Percentiles rank a stretch among this genome's conserved stretches.
phyloP scores from a whole-genome alignment of 2,797 vertebrate genomes.

The Rhadinocentrus ornatus region DNA sequence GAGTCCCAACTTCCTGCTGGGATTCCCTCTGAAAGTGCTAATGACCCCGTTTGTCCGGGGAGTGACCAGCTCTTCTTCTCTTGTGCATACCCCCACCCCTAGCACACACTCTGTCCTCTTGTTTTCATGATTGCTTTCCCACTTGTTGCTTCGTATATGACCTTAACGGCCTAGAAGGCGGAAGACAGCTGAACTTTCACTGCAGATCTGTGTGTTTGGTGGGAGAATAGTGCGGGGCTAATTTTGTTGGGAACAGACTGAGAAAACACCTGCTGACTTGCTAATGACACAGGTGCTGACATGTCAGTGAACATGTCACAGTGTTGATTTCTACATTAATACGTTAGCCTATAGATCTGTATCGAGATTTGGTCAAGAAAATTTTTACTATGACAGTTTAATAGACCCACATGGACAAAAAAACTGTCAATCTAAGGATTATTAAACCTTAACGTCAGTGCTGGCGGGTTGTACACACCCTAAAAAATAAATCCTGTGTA shows the following conservation, averaged over 20 bases:
- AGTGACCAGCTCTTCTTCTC: conserved; percentile 51
- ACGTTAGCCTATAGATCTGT: conserved; percentile 4
- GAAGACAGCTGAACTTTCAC: conserved; percentile 67
- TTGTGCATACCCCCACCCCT: conserved; percentile 6
- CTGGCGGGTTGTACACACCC: conserved; percentile 41
- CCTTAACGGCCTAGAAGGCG: conserved; percentile 58
- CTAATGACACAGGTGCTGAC: conserved; percentile 70
- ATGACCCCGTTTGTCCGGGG: conserved; percentile 76
- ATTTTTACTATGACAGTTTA: conserved; percentile 41
- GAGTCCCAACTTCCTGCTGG: conserved; percentile 59
- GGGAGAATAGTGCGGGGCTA: conserved; percentile 52
- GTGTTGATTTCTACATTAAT: conserved; percentile 52
- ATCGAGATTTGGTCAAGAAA: conserved; percentile 10
- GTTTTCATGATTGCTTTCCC: conserved; percentile 79
- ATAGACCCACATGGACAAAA: conserved; percentile 37
- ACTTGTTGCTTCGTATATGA: conserved; percentile 71
- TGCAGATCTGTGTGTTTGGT: conserved; percentile 66
- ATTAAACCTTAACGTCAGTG: conserved; percentile 33
- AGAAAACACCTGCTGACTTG: conserved; percentile 74
- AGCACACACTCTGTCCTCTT: conserved; percentile 20
- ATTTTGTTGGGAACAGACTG: conserved; percentile 55
- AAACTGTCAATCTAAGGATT: conserved; percentile 25
- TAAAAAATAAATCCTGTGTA: conserved; percentile 52
- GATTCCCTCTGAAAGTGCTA: conserved; percentile 77
- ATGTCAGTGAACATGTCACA: conserved; percentile 31